Percentiles rank a stretch among this genome's conserved stretches.
phyloP scores from a whole-genome alignment of 2,888 invertebrate species.

The Diadegma fenestrale region DNA sequence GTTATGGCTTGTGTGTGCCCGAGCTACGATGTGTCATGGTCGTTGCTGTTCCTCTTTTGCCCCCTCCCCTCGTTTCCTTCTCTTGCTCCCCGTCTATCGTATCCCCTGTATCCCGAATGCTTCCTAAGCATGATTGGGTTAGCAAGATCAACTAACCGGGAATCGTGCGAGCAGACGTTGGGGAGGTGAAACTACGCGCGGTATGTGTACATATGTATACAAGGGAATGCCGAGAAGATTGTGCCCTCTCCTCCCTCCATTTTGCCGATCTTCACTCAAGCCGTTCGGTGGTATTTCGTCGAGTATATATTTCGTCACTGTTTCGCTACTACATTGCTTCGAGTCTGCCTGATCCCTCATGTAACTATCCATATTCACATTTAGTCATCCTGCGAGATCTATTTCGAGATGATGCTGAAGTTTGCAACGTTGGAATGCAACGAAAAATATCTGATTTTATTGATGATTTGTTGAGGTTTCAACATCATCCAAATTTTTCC shows the following conservation, averaged over 20 bases:
- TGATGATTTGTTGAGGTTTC: no score
- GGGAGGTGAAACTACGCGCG: constrained; percentile 47
- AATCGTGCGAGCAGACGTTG: constrained; percentile 53
- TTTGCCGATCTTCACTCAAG: constrained; percentile 52
- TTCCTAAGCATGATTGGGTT: constrained; percentile 75
- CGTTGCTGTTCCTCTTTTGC: constrained; percentile 35
- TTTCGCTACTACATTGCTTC: constrained; percentile 36
- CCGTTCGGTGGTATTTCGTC: constrained; percentile 52
- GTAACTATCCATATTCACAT: background rate
- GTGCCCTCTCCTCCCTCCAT: background rate
- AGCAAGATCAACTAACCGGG: constrained; percentile 76
- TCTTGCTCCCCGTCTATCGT: constrained; percentile 23
- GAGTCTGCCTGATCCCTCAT: constrained; percentile 18
- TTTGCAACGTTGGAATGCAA: no score
- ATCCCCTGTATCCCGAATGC: constrained; percentile 63
- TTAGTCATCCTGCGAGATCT: background rate
- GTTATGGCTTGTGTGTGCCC: constrained; percentile 77
- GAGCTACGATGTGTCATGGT: constrained; percentile 77
- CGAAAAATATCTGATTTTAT: no score
- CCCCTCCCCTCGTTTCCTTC: background rate
- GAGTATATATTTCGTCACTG: constrained; percentile 57
- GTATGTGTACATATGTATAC: constrained; percentile 57
- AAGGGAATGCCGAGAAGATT: constrained; percentile 47
- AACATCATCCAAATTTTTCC: no score
- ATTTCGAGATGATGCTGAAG: no score